Base-by-base conservation (phyloP, 1,140 invertebrate genomes). In the Drosophila arawakana region DNA sequence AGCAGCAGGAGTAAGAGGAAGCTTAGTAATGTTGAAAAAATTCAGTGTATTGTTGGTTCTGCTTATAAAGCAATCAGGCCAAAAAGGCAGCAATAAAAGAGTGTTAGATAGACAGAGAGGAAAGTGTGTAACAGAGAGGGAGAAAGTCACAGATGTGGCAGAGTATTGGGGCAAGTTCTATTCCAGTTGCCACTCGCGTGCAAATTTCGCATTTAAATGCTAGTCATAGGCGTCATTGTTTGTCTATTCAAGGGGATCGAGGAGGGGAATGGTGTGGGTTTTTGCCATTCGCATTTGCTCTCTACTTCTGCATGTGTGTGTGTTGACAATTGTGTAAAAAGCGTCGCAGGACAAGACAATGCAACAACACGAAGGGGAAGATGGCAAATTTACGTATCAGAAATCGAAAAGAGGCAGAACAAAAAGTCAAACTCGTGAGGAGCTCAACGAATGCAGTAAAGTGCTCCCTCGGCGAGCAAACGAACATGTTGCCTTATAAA, bases 161-260 rank as follows among this genome's bases (percentile, higher is more conserved):
- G 49, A 47, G 47, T 43, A 43, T 52, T 50, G 37, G 7, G 37
- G 43, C 47, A 61, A 55, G 43, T 21, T 43, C 73, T 74, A 76
- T 78, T 85, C 76, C 35, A 76, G 52, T 82, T 62, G 70, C 80
- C 62, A 81, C 71, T 89, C 84, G 84, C 84, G 80, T 88, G 84
- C 84, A 78, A 89, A 89, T 78, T 89, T 89, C 84, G 78, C 81
- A 89, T 89, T 89, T 89, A 89, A 84, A 89, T 89, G 84, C 84
- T 72, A 81, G 84, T 80, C 78, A 80, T 90, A 89, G 84, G 69
- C 75, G 67, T 75, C 60, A 63, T 78, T 73, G 77, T 73, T 84
- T 88, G 72, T 57, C 80, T 70, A 89, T 81, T 83, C 71, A 46
- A 68, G 58, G 25, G 46, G 39, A 15, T 2, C 0, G 41, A 10